Base-by-base conservation (phyloP, 2,888 invertebrate species). In the Andrena marginata region DNA sequence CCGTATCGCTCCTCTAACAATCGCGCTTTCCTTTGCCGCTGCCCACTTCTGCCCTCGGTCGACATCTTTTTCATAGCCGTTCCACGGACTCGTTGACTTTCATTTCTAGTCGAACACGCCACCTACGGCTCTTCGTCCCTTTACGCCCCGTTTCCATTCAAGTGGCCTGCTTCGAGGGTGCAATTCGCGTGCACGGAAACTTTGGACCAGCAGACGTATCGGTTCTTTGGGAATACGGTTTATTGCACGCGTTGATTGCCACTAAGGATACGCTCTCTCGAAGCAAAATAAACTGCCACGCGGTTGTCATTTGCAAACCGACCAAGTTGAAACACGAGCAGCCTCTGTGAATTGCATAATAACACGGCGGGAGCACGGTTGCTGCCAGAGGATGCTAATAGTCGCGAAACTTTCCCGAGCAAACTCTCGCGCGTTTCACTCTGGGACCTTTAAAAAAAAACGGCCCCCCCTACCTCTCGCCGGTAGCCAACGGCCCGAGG, bases 311-410 rank as follows among this genome's bases (percentile, higher is more conserved):
- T 48, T 35, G 68, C 62, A 42, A 33, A 42, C 33, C 62, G 20
- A 33, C 51, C 56, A 67, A 80, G 80, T 80, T 72, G 71, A 29
- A 54, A 35, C 59, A 70, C 20, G 23, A 35, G 26, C 35, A 2
- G 29, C 33, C 51, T 31, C 59, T 51, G 23, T n/a, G 69, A 71
- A 33, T 68, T 29, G 82, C 67, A 65, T 81, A 81, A 81, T 81
- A 81, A 81, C 80, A 29, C 8, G 33, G 10, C 16, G 16, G 16
- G 31, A 48, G 51, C 64, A 65, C 33, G n/a, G 42, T 49, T 74
- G 5, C 26, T 16, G 64, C 31, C 16, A n/a, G 51, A 56, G 42
- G 56, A 76, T 82, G 83, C 82, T 76, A 82, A 82, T 72, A 68
- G 63, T 5, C 63, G 71, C 31, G 72, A 82, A 82, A 82, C 59